Evolutionary conservation across 2,797 vertebrate species (phyloP), one percentile per base, ranked within the genome.

Genomic region (Craterocephalus amniculus): DNA sequence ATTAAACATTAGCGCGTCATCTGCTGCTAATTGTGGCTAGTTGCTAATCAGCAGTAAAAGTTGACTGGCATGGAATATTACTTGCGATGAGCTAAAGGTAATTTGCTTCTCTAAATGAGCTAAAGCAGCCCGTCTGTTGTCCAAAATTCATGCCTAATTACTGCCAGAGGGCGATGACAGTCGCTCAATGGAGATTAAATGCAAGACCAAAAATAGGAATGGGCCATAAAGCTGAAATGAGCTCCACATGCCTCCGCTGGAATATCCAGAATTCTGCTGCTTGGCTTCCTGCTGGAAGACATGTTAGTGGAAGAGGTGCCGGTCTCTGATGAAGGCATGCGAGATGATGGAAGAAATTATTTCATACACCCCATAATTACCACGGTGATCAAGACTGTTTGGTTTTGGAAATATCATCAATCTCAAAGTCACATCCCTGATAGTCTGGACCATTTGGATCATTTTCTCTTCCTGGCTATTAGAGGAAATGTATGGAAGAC

Each of bases 31-130:
- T 24, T 49, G 45, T 89, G 87, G 92, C 92, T 94, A 93, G 94
- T 93, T 94, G 93, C 93, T 94, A 94, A 94, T 94, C 93, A 94
- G 94, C 93, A 94, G 92, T 94, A 94, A 94, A 94, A 94, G 93
- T 93, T 94, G 93, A 90, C 89, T 92, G 93, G 91, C 93, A 93
- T 85, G 76, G 89, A 93, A 94, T 94, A 93, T 94, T 94, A 93
- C 94, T 94, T 93, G 94, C 93, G 89, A 95, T 93, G 93, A 94
- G 92, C 92, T 94, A 93, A 94, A 93, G 93, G 93, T 94, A 94
- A 94, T 95, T 94, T 93, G 92, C 92, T 93, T 89, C 88, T 92
- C 80, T 83, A 92, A 91, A 94, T 86, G 83, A 91, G 90, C 91
- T 87, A 83, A 89, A 88, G 84, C 80, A 70, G 79, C 88, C 91